Evolutionary conservation across 2,797 vertebrate genomes (phyloP).

Genomic region (Darevskia nairensis): DNA sequence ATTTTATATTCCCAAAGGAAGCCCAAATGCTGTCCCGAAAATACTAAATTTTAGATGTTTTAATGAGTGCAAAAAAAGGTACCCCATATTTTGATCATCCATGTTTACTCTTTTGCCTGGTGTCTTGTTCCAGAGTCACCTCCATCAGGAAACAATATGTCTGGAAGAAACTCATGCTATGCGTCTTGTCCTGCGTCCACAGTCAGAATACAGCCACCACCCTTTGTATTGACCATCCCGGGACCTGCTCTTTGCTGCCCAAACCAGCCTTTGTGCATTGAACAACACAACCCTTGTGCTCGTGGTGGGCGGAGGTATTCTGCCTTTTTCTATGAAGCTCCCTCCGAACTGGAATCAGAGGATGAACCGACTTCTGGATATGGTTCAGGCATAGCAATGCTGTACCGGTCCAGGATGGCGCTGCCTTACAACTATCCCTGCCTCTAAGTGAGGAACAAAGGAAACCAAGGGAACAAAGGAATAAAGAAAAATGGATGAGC

Average conservation of each 20-base stretch:
- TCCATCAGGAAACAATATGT: neutral
- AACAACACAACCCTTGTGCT: neutral
- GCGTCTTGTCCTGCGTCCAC: neutral
- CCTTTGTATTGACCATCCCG: neutral
- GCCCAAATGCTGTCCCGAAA: neutral
- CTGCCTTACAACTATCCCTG: neutral
- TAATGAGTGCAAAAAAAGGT: too few relatives aligned
- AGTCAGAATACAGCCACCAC: neutral
- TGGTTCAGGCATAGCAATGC: neutral
- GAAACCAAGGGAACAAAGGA: neutral
- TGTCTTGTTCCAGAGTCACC: neutral
- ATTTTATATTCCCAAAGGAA: neutral
- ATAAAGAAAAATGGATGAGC: neutral
- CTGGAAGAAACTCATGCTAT: neutral
- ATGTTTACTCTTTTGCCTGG: neutral
- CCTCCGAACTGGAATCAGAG: neutral
- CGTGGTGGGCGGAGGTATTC: neutral
- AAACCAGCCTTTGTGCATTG: neutral
- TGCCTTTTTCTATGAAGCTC: neutral
- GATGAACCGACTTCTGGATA: too few relatives aligned
- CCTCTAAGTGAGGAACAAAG: too few relatives aligned
- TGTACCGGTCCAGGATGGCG: neutral
- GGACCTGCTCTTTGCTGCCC: neutral
- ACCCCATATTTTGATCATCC: neutral
- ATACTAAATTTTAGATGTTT: too few relatives aligned